Conservation (phyloP, 2,888 invertebrate genomes). For the Mythimna loreyi region DNA sequence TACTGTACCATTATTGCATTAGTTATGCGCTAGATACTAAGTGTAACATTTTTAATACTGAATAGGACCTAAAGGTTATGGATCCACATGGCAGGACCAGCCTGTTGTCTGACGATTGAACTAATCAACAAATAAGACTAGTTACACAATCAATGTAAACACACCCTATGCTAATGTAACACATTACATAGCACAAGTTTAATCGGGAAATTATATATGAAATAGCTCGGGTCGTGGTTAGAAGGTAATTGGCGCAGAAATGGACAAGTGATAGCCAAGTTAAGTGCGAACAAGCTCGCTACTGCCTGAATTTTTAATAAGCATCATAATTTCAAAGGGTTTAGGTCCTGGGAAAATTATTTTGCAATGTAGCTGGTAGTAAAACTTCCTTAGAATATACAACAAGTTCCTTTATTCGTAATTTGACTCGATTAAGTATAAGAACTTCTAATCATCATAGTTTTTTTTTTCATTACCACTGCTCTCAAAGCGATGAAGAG, state of each 20-base stretch:
- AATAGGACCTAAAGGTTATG: background rate
- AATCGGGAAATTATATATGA: constrained; percentile 64
- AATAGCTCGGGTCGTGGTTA: constrained; percentile 26
- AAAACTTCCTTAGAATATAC: constrained; percentile 9
- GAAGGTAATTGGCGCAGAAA: constrained; percentile 46
- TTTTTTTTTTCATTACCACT: too few species aligned
- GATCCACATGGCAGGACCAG: background rate
- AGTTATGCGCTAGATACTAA: background rate
- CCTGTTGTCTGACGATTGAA: background rate
- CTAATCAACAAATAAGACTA: background rate
- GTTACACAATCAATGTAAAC: constrained; percentile 25
- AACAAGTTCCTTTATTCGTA: background rate
- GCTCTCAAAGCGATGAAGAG: too few species aligned
- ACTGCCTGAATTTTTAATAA: constrained; percentile 48
- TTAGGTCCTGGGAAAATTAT: constrained; percentile 34
- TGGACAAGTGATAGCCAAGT: constrained; percentile 40
- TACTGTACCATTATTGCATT: too few species aligned
- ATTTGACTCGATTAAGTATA: constrained; percentile 4
- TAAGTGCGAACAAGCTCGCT: constrained; percentile 35
- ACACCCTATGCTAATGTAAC: constrained; percentile 53
- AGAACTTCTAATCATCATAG: background rate
- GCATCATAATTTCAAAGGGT: constrained; percentile 43
- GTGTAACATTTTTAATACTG: background rate
- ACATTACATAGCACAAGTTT: constrained; percentile 40
- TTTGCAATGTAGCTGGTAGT: constrained; percentile 5